Evolutionary conservation across 2,797 vertebrate species (phyloP).

Genomic region (Serranus cabrilla): DNA sequence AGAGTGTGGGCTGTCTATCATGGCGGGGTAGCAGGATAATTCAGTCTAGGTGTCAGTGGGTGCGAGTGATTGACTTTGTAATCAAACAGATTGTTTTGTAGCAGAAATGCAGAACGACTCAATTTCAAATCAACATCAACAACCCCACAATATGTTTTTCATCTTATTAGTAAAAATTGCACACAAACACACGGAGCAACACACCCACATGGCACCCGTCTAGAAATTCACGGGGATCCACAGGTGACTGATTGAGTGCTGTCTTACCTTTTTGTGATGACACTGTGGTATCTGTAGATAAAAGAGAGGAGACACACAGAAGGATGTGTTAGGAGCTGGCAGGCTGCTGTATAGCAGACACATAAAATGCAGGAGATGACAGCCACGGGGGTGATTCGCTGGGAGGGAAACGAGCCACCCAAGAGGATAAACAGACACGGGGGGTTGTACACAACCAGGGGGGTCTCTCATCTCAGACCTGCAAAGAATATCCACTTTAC

Average conservation of each 20-base stretch:
- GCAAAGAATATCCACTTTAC: constrained; percentile 34
- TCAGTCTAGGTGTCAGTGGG: constrained; percentile 70
- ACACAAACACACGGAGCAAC: constrained; percentile 11
- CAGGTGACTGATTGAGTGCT: constrained; percentile 62
- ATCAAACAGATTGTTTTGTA: constrained; percentile 78
- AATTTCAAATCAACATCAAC: constrained; percentile 70
- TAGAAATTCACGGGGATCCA: constrained; percentile 29
- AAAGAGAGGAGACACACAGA: constrained; percentile 66
- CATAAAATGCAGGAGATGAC: constrained; percentile 57
- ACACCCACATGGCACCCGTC: constrained; percentile 21
- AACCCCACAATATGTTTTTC: constrained; percentile 59
- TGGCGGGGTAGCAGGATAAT: constrained; percentile 54
- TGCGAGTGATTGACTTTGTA: constrained; percentile 78
- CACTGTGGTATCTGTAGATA: constrained; percentile 79
- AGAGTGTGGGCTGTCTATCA: constrained; percentile 61
- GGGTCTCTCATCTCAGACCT: constrained; percentile 55
- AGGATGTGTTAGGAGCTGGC: constrained; percentile 55
- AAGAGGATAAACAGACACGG: constrained; percentile 56
- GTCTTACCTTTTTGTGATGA: constrained; percentile 85
- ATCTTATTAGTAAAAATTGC: constrained; percentile 63
- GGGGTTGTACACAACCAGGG: constrained; percentile 28
- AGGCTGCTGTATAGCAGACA: constrained; percentile 41
- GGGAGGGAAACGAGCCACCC: constrained; percentile 39
- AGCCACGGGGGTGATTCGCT: constrained; percentile 33
- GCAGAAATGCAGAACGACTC: constrained; percentile 61